Conservation (phyloP, 2,113 vertebrate species). For the Motacilla tschutschensis region DNA sequence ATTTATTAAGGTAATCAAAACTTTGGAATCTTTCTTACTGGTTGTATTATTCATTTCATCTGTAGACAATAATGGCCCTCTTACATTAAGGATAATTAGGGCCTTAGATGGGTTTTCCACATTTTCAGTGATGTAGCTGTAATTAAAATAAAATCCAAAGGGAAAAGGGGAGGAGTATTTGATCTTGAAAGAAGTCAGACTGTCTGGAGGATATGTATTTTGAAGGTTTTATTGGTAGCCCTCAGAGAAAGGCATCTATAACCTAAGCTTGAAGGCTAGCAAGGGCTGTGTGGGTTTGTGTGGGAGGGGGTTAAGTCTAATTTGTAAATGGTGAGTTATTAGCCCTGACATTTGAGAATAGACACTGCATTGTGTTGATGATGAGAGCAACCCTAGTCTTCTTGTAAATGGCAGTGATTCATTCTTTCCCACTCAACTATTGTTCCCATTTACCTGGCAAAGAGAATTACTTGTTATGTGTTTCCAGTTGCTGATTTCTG, state of each 20-base stretch:
- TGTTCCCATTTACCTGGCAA: constrained; percentile 60
- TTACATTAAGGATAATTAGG: constrained; percentile 46
- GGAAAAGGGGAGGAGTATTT: constrained; percentile 31
- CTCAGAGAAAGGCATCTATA: constrained; percentile 41
- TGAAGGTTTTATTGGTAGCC: constrained; percentile 49
- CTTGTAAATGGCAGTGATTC: constrained; percentile 51
- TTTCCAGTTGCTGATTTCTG: constrained; percentile 24
- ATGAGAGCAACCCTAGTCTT: constrained; percentile 43
- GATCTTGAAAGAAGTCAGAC: constrained; percentile 45
- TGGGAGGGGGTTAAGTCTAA: constrained; percentile 58
- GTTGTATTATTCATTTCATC: constrained; percentile 52
- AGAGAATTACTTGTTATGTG: constrained; percentile 20
- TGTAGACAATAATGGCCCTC: constrained; percentile 31
- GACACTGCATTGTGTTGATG: constrained; percentile 46
- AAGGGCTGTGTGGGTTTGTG: constrained; percentile 41
- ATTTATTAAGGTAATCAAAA: constrained; percentile 57
- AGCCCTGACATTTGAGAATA: constrained; percentile 62
- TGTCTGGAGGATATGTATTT: constrained; percentile 42
- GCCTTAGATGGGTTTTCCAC: constrained; percentile 28
- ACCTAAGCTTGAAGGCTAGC: constrained; percentile 37
- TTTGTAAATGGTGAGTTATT: constrained; percentile 55
- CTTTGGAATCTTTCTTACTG: constrained; percentile 35
- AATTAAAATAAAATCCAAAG: constrained; percentile 53
- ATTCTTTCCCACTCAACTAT: constrained; percentile 55
- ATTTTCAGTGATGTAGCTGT: constrained; percentile 29